A percentile compares a stretch with the other conserved stretches of the same genome.
Conservation (phyloP, 2,113 vertebrate species). For the Puffinus mauretanicus region DNA sequence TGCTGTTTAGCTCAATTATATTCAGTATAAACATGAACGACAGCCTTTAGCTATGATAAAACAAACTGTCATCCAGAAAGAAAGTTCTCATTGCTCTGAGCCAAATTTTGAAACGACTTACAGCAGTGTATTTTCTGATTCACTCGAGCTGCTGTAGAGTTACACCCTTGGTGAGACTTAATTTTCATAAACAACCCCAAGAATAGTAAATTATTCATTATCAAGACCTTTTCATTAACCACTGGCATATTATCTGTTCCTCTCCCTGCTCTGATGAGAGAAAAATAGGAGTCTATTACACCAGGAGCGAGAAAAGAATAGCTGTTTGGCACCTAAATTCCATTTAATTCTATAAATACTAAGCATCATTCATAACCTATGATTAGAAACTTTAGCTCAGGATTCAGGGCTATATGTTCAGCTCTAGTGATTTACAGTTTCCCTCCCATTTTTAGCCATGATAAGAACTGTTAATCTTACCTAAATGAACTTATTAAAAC, state of each 20-base stretch:
- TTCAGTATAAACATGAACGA: background rate
- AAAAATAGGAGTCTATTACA: background rate
- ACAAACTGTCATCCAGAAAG: background rate
- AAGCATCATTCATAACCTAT: background rate
- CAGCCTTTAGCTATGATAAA: conserved; percentile 19
- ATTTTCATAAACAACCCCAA: conserved; percentile 35
- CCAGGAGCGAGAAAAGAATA: background rate
- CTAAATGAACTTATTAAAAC: background rate
- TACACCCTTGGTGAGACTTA: background rate
- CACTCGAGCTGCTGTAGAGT: background rate
- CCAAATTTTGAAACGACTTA: background rate
- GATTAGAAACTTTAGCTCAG: background rate
- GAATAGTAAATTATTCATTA: conserved; percentile 61
- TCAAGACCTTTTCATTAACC: conserved; percentile 43
- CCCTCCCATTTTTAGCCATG: background rate
- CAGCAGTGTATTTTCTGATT: background rate
- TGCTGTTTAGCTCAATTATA: background rate
- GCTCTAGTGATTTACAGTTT: background rate
- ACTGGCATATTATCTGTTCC: background rate
- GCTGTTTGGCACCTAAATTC: background rate
- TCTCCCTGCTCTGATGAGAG: background rate
- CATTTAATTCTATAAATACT: background rate
- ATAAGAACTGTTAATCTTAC: background rate
- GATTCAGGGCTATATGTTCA: background rate
- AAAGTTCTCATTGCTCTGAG: background rate